Evolutionary conservation across 2,113 vertebrate species (phyloP).

Genomic region (Otis tarda): DNA sequence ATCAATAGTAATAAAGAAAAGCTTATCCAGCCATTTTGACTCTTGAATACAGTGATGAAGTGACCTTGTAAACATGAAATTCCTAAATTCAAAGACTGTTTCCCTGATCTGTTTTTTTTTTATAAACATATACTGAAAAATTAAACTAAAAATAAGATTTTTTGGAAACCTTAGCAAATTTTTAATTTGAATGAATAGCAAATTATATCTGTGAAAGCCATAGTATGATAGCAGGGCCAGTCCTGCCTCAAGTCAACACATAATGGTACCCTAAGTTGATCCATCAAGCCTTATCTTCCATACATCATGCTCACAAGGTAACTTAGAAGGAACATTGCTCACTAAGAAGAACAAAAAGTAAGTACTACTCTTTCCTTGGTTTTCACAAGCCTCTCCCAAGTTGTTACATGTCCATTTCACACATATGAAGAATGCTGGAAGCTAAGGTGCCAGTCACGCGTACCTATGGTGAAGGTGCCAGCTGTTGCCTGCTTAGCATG

Average conservation of each 20-base stretch:
- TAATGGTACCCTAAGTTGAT: background rate
- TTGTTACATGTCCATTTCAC: background rate
- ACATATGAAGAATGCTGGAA: background rate
- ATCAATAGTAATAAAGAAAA: background rate
- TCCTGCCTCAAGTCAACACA: background rate
- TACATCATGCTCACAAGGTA: background rate
- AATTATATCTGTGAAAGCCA: background rate
- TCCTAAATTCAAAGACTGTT: background rate
- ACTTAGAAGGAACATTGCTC: background rate
- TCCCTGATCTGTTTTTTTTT: background rate
- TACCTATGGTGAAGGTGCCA: background rate
- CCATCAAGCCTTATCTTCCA: background rate
- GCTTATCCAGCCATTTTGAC: background rate
- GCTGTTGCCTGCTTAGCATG: fast-evolving
- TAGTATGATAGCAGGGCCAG: background rate
- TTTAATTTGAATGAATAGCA: background rate
- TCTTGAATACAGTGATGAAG: background rate
- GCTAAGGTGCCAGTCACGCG: background rate
- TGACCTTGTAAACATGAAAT: background rate
- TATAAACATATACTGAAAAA: background rate
- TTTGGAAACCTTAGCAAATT: background rate
- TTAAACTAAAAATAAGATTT: background rate
- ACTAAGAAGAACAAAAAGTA: background rate
- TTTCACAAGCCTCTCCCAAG: background rate
- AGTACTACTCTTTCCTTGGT: background rate